Conservation (phyloP, 2,113 vertebrate genomes). For the Andinoacara biseriatus region DNA sequence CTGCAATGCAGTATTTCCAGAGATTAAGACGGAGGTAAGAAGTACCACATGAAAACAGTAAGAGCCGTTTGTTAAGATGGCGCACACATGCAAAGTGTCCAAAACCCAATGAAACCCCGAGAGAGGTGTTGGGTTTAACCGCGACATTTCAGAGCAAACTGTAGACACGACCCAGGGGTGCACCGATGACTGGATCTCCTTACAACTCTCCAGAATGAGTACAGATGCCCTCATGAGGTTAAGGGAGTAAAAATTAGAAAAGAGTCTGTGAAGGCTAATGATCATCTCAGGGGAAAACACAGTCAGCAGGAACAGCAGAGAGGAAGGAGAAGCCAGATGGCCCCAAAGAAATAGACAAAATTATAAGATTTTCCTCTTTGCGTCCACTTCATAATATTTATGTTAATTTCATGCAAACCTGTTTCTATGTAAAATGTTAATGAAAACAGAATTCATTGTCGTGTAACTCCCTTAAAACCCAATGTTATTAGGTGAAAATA, state of each 20-base stretch:
- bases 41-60: not conserved
- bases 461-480: not conserved
- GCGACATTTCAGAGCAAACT: slow-evolving; percentile 71
- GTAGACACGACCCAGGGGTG: slow-evolving; percentile 64
- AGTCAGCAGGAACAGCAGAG: slow-evolving; percentile 11
- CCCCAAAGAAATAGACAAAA: not conserved
- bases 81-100: slow-evolving; percentile 32
- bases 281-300: slow-evolving; percentile 28
- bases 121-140: slow-evolving; percentile 77
- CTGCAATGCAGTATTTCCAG: not conserved
- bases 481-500: not conserved
- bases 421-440: not conserved
- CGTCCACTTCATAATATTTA: not conserved
- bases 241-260: slow-evolving; percentile 53
- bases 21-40: not conserved
- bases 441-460: not conserved
- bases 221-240: slow-evolving; percentile 50
- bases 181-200: slow-evolving; percentile 66
- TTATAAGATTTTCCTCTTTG: slow-evolving; percentile 1
- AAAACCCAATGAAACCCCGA: slow-evolving; percentile 46
- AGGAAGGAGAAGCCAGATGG: not conserved
- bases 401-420: slow-evolving; percentile 12
- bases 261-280: slow-evolving; percentile 34
- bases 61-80: slow-evolving; percentile 34
- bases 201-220: slow-evolving; percentile 38